phyloP scores from a whole-genome alignment of 2,113 vertebrate genomes.

The Hymenochirus boettgeri region DNA sequence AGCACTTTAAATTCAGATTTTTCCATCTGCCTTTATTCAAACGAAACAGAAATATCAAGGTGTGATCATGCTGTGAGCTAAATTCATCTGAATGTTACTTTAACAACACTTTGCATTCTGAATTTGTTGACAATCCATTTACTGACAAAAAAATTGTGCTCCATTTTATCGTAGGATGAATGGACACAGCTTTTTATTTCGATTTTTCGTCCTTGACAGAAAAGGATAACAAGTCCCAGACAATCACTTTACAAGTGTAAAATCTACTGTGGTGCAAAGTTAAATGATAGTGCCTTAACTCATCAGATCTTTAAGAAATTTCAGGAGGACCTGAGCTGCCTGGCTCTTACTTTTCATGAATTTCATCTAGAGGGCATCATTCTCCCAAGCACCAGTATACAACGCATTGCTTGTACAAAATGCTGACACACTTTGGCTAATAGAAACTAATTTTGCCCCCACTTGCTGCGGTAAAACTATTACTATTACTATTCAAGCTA shows the following conservation, averaged over 20 bases:
- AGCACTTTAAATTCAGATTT: not conserved
- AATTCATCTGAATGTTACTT: not conserved
- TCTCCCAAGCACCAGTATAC: constrained; percentile 52
- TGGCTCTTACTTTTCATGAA: too few species aligned
- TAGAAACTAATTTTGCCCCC: constrained; percentile 58
- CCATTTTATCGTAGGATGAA: too few species aligned
- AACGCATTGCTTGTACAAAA: constrained; percentile 71
- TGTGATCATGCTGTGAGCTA: not conserved
- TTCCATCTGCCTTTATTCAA: rapidly evolving
- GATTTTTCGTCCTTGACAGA: too few species aligned
- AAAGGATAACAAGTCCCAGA: too few species aligned
- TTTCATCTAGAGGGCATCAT: constrained; percentile 46
- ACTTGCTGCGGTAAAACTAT: constrained; percentile 47
- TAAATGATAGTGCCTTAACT: not conserved
- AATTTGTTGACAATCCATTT: constrained; percentile 42
- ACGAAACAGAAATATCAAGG: not conserved
- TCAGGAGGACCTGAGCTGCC: constrained; percentile 59
- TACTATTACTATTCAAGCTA: constrained; percentile 64
- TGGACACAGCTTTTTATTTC: too few species aligned
- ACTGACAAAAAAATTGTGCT: too few species aligned
- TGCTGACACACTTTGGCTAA: constrained; percentile 67
- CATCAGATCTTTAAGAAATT: constrained; percentile 73
- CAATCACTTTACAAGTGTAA: too few species aligned
- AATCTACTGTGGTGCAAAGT: not conserved
- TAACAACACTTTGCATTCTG: constrained; percentile 19